Conservation (phyloP, 2,797 vertebrate species). For the Poeciliopsis presidionis region DNA sequence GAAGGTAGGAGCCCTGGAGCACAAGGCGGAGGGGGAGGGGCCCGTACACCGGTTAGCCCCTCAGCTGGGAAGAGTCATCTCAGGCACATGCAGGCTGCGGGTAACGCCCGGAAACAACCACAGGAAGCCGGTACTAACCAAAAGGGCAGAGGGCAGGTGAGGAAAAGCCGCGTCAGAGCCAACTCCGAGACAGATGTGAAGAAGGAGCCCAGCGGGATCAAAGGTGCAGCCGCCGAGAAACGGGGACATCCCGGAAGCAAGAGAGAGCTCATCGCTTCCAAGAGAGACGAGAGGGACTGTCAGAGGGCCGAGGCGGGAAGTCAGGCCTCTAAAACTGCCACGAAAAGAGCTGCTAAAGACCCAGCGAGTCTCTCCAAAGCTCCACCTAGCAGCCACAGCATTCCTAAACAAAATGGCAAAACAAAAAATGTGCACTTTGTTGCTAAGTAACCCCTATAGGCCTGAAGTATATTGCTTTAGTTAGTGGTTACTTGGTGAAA, state of each 20-base stretch:
- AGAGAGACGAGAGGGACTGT: conserved; percentile 75
- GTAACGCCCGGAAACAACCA: conserved; percentile 74
- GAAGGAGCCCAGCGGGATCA: conserved; percentile 65
- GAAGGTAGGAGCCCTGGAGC: conserved; percentile 68
- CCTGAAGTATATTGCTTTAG: conserved; percentile 49
- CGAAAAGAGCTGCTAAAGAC: conserved; percentile 73
- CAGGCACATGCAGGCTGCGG: conserved; percentile 78
- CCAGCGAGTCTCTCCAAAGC: conserved; percentile 68
- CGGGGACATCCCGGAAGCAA: conserved; percentile 61
- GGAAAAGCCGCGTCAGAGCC: conserved; percentile 71
- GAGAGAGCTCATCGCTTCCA: conserved; percentile 65
- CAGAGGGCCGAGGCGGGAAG: conserved; percentile 64
- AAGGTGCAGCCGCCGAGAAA: conserved; percentile 68
- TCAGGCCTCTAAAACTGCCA: conserved; percentile 62
- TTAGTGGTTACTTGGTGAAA: conserved; percentile 52
- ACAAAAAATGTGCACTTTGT: conserved; percentile 82
- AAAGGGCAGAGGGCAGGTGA: conserved; percentile 65
- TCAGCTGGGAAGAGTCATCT: conserved; percentile 72
- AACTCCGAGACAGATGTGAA: conserved; percentile 76
- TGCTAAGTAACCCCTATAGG: conserved; percentile 71
- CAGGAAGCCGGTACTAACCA: conserved; percentile 58
- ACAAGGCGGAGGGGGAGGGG: conserved; percentile 55
- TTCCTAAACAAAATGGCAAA: conserved; percentile 74
- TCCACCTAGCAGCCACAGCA: conserved; percentile 35
- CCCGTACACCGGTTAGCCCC: conserved; percentile 78